These are phyloP conservation scores for Anguilla japonica DNA, from an alignment of 2,113 vertebrate genomes.

Conservation along the genomic window DNA sequence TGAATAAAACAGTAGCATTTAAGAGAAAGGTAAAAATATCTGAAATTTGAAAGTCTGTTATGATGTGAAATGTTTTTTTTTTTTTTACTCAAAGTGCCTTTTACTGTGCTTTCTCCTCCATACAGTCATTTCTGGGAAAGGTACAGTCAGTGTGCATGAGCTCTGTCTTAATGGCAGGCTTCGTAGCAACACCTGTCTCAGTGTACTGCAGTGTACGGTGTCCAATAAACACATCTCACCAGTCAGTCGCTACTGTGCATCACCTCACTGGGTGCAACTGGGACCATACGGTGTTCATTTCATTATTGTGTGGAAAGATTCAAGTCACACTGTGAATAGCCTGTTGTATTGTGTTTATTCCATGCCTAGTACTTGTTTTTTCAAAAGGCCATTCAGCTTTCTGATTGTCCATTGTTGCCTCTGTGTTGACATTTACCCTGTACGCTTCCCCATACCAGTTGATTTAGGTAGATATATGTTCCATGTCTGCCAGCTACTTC, in stretches of 20 bases:
- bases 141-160: slow-evolving; percentile 80
- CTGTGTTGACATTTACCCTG: slow-evolving; percentile 3
- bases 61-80: slow-evolving; percentile 15
- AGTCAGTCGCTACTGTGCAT: slow-evolving; percentile 47
- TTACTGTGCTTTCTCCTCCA: slow-evolving; percentile 64
- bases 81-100: slow-evolving; percentile 39
- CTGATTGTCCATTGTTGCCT: slow-evolving; percentile 32
- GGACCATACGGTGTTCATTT: slow-evolving; percentile 43
- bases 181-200: slow-evolving; percentile 50
- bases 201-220: slow-evolving; percentile 50
- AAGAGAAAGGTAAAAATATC: neutral
- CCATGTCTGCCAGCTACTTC: slow-evolving; percentile 37
- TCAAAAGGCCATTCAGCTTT: slow-evolving; percentile 21
- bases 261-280: slow-evolving; percentile 45
- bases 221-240: slow-evolving; percentile 46
- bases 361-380: slow-evolving; percentile 23
- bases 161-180: slow-evolving; percentile 59
- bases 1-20: neutral
- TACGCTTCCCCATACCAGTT: neutral
- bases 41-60: neutral
- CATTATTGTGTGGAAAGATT: slow-evolving; percentile 32
- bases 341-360: slow-evolving; percentile 25
- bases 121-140: slow-evolving; percentile 87
- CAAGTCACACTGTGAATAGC: slow-evolving; percentile 29
- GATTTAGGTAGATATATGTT: slow-evolving; percentile 25